Evolutionary conservation across 2,113 vertebrate genomes (phyloP).

Genomic region (Apistogramma diplotaenia): DNA sequence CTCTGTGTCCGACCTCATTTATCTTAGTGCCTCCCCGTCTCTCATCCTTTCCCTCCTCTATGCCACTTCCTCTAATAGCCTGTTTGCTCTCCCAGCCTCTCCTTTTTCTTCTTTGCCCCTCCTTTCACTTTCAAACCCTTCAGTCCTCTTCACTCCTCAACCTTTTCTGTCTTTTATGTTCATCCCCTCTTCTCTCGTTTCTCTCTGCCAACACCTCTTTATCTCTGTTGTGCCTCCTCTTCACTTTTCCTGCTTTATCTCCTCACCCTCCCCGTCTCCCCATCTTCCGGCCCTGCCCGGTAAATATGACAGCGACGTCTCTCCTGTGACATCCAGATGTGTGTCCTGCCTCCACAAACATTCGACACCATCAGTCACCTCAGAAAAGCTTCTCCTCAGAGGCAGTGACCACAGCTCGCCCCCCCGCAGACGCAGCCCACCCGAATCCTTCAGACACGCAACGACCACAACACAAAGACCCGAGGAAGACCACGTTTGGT

Average conservation of each 20-base stretch:
- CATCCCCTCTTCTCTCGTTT: not conserved
- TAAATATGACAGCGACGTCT: conserved; percentile 49
- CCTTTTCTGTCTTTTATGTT: not conserved
- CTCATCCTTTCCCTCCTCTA: conserved; percentile 1
- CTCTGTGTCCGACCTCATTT: conserved; percentile 44
- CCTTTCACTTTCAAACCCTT: conserved; percentile 10
- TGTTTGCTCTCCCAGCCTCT: conserved; percentile 21
- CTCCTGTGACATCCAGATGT: conserved; percentile 42
- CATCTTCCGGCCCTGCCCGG: conserved; percentile 23
- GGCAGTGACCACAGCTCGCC: not conserved
- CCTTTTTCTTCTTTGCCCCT: not conserved
- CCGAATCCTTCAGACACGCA: too few relatives aligned
- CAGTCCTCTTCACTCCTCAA: not conserved
- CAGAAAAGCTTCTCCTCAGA: not conserved
- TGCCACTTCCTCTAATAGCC: conserved; percentile 41
- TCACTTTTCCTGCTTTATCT: not conserved
- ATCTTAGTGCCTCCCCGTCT: conserved; percentile 33
- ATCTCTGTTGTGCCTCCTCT: not conserved
- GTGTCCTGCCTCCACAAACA: not conserved
- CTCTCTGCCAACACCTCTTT: not conserved
- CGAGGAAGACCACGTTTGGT: too few relatives aligned
- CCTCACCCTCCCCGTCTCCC: not conserved
- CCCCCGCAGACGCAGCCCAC: too few relatives aligned
- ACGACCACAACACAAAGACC: not conserved
- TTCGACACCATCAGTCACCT: conserved; percentile 33